phyloP scores from a whole-genome alignment of 2,797 vertebrate species.

The Poeciliopsis gracilis region DNA sequence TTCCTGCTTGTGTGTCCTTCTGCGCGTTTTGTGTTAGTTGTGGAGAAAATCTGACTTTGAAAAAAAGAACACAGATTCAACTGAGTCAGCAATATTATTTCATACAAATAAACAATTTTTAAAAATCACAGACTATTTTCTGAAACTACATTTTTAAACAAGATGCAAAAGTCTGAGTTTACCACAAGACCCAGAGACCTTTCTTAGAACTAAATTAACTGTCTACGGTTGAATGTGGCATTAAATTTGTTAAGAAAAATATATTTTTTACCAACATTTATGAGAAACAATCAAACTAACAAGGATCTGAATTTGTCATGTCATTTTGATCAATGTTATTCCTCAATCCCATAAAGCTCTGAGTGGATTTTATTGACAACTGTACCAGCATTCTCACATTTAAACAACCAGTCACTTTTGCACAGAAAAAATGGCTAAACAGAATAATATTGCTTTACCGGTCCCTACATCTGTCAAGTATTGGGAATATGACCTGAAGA shows the following conservation, averaged over 20 bases:
- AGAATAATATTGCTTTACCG: neutral
- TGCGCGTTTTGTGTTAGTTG: conserved; percentile 12
- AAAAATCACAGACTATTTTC: neutral
- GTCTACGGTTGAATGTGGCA: neutral
- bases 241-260: neutral
- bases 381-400: neutral
- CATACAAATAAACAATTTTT: conserved; percentile 19
- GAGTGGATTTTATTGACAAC: neutral
- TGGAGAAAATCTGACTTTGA: conserved; percentile 25
- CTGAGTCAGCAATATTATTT: conserved; percentile 45
- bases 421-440: neutral
- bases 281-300: neutral
- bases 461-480: neutral
- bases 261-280: neutral
- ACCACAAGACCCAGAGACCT: neutral
- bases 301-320: neutral
- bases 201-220: neutral
- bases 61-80: conserved; percentile 27
- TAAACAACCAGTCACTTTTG: neutral
- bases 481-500: neutral
- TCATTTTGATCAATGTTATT: neutral
- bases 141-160: neutral
- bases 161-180: neutral
- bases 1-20: conserved; percentile 32
- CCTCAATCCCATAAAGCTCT: neutral